Conservation (phyloP, 2,113 vertebrate species). For the Eubucco bourcierii region DNA sequence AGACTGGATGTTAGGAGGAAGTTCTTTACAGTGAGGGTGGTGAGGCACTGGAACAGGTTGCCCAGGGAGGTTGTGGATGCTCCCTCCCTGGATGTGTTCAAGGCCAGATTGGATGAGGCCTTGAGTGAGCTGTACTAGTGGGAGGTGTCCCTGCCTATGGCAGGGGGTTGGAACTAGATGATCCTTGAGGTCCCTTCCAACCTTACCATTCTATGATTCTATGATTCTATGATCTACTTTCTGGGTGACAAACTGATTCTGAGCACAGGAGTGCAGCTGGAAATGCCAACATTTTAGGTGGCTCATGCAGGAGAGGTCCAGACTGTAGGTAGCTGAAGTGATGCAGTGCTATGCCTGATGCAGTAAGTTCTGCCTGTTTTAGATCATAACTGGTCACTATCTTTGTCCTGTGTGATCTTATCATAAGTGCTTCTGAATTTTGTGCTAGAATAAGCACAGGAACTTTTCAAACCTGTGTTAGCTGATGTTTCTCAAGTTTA, state of each 20-base stretch:
- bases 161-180: no score
- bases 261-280: neutral
- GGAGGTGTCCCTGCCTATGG: no score
- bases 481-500: neutral
- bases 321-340: neutral
- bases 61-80: no score
- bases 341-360: neutral
- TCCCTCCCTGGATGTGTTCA: no score
- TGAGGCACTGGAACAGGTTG: no score
- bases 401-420: neutral
- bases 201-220: no score
- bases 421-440: neutral
- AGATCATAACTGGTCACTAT: neutral
- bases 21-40: no score
- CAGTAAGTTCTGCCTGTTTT: neutral
- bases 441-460: neutral
- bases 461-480: neutral
- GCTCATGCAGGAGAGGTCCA: neutral
- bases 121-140: no score
- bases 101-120: no score
- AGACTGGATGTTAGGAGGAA: no score
- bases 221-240: conserved; percentile 7
- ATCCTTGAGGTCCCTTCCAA: no score
- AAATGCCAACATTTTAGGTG: neutral
- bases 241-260: neutral